phyloP scores from a whole-genome alignment of 2,113 vertebrate genomes.

The Antechinus flavipes region DNA sequence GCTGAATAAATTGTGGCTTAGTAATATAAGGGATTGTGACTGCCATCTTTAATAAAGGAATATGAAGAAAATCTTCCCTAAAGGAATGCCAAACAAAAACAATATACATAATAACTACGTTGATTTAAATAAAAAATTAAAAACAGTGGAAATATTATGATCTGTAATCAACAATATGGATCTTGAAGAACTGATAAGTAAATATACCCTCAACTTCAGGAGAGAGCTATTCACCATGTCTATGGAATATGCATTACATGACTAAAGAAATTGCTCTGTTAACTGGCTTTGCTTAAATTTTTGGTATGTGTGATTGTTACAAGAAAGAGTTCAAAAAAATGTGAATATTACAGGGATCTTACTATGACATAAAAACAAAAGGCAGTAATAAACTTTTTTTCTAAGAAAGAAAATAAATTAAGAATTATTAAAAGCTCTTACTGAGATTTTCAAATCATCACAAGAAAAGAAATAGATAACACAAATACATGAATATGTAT shows the following conservation, averaged over 20 bases:
- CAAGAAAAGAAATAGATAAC: background rate
- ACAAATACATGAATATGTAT: background rate
- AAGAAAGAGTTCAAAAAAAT: background rate
- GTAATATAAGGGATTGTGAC: background rate
- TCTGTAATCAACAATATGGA: background rate
- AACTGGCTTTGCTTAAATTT: background rate
- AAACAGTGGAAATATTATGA: background rate
- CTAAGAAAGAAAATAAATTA: background rate
- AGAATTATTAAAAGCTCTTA: background rate
- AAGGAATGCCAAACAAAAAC: background rate
- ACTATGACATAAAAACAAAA: background rate
- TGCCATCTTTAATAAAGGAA: background rate
- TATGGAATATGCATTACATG: background rate
- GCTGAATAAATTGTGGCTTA: background rate
- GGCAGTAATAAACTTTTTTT: background rate
- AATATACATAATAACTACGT: background rate
- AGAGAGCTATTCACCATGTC: background rate
- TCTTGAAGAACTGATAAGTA: background rate
- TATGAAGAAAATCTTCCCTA: background rate
- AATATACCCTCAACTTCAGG: background rate
- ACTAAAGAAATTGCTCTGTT: background rate
- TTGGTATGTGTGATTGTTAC: background rate
- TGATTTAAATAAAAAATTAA: background rate
- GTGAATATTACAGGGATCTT: background rate
- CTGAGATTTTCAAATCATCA: background rate